Base-by-base conservation (phyloP, 2,888 invertebrate species). In the Pseudeuparius sepicola region DNA sequence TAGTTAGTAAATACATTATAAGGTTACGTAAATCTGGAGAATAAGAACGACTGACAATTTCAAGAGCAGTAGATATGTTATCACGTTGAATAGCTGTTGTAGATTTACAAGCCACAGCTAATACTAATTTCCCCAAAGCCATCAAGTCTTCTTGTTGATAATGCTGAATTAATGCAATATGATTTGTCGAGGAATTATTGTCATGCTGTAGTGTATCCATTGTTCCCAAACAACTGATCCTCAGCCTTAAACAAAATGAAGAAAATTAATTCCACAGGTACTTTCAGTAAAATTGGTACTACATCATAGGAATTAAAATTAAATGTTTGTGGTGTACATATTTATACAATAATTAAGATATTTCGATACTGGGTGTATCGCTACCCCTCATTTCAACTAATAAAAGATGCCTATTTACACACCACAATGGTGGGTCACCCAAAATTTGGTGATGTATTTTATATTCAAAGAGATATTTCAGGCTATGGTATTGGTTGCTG, bases 11-110 rank as follows among this genome's bases (percentile, higher is more conserved):
- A 63, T 85, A 87, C 90, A 89, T 68, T 55, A 97, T 86, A 43
- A 97, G 73, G 66, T 94, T 94, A 61, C 92, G 79, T 55, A 97
- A 77, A 68, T 97, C 97, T 11, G 80, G 69, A 23, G 96, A 94
- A 67, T 96, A 97, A 50, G 85, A 80, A 51, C 90, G 73, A 39
- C 86, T 71, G 48, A 97, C 83, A 46, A 92, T 73, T 46, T 93
- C 92, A 60, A 97, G 72, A 36, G 89, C 89, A 6, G 84, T 78
- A 54, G 82, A 75, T 50, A 94, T 72, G 64, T 89, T 88, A 51
- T 93, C 90, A 45, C 82, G 70, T 61, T 85, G 83, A 49, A 85
- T 78, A 53, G 89, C 89, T 10, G 37, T 39, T 34, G 89, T 70
- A 34, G 86, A 86, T 59, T 93, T 87, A 63, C 92, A 93, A n/a